Conservation (phyloP, 2,888 invertebrate species). For the Phragmatobia fuliginosa region DNA sequence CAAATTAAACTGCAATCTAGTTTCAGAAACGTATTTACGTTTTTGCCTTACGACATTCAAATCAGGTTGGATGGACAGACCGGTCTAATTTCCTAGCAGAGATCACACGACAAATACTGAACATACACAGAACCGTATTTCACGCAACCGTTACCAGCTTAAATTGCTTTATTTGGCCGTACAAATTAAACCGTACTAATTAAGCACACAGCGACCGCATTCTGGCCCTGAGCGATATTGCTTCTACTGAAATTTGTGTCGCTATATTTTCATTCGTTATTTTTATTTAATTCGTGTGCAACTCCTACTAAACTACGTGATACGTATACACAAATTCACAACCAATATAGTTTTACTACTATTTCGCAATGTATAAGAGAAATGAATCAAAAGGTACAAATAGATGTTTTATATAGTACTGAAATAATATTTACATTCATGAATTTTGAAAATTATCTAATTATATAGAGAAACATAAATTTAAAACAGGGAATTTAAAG, state of each 20-base stretch:
- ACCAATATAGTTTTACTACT: background rate
- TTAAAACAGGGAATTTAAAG: too few relatives aligned
- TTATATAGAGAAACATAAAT: too few relatives aligned
- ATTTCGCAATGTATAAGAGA: background rate
- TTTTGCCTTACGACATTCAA: constrained; percentile 2
- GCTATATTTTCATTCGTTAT: constrained; percentile 25
- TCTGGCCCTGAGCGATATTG: constrained; percentile 25
- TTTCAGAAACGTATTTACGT: background rate
- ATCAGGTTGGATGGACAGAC: constrained; percentile 1
- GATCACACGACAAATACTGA: constrained; percentile 22
- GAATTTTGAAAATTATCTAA: too few relatives aligned
- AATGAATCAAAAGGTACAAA: background rate
- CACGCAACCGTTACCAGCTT: constrained; percentile 38
- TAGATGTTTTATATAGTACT: background rate
- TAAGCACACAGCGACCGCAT: constrained; percentile 39
- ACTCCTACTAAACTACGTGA: background rate
- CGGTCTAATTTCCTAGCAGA: constrained; percentile 16
- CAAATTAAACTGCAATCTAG: background rate
- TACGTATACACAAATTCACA: background rate
- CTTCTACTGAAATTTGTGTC: constrained; percentile 16
- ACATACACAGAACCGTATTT: constrained; percentile 38
- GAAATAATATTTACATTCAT: background rate
- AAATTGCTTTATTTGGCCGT: constrained; percentile 50
- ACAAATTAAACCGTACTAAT: constrained; percentile 50
- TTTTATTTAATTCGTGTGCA: constrained; percentile 18